Evolutionary conservation across 2,797 vertebrate genomes (phyloP).

Genomic region (Gorsachius magnificus): DNA sequence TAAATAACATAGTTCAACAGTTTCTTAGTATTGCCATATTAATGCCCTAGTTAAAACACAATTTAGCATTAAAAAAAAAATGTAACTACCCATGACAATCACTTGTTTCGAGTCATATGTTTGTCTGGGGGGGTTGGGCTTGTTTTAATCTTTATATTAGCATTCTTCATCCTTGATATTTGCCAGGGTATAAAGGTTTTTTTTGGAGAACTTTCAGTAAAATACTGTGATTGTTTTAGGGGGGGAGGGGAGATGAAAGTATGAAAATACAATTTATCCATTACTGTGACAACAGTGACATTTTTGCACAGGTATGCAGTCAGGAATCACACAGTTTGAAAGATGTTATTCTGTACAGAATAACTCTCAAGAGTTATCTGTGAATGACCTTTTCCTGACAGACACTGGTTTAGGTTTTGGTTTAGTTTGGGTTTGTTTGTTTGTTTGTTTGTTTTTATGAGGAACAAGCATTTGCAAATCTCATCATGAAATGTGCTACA

Average conservation of each 20-base stretch:
- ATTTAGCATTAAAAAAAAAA: not conserved
- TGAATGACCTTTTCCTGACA: not conserved
- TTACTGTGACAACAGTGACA: not conserved
- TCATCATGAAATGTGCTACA: not conserved
- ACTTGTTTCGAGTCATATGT: not conserved
- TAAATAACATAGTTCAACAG: not conserved
- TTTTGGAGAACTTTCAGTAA: not conserved
- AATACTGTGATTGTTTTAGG: not conserved
- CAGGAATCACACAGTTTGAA: not conserved
- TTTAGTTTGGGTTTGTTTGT: not conserved
- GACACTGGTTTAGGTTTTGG: not conserved
- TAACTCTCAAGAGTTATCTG: not conserved
- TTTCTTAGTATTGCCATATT: not conserved
- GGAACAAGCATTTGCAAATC: not conserved
- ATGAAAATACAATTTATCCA: not conserved
- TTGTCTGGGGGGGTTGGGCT: not conserved
- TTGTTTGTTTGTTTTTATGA: not conserved
- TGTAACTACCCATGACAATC: not conserved
- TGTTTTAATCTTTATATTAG: not conserved
- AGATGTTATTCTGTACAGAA: not conserved
- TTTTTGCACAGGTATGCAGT: not conserved
- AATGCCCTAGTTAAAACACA: not conserved
- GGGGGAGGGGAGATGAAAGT: not conserved
- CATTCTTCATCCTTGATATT: not conserved
- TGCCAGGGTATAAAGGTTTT: not conserved